Conservation (phyloP, 2,797 vertebrate genomes). For the Mycteria americana region DNA sequence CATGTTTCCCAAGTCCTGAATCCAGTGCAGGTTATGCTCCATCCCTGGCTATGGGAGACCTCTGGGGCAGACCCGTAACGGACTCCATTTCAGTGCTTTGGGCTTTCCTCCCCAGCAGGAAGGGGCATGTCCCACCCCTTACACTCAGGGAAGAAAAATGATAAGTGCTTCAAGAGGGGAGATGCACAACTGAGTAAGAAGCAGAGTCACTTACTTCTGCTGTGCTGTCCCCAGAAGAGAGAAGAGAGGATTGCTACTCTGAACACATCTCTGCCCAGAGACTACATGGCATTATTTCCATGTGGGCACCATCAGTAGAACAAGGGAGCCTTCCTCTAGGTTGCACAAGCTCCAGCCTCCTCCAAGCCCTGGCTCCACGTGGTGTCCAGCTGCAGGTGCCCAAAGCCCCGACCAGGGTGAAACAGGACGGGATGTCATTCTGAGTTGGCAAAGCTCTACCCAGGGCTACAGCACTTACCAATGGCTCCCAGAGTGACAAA, state of each 20-base stretch:
- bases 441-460: neutral
- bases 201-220: neutral
- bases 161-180: neutral
- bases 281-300: neutral
- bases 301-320: accelerated
- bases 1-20: neutral
- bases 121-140: neutral
- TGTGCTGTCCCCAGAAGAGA: neutral
- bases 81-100: neutral
- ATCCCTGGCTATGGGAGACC: neutral
- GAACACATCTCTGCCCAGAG: neutral
- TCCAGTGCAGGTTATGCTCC: neutral
- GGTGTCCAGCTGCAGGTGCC: neutral
- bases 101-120: neutral
- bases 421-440: neutral
- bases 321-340: neutral
- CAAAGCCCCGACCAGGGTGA: accelerated
- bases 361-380: neutral
- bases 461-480: slow-evolving; percentile 65
- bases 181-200: neutral
- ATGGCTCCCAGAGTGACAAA: slow-evolving; percentile 78
- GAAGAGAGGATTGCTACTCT: neutral
- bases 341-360: accelerated
- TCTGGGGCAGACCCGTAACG: neutral
- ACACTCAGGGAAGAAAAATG: neutral